Base-by-base conservation (phyloP, 1,140 invertebrate genomes). In the Leguminivora glycinivorella region DNA sequence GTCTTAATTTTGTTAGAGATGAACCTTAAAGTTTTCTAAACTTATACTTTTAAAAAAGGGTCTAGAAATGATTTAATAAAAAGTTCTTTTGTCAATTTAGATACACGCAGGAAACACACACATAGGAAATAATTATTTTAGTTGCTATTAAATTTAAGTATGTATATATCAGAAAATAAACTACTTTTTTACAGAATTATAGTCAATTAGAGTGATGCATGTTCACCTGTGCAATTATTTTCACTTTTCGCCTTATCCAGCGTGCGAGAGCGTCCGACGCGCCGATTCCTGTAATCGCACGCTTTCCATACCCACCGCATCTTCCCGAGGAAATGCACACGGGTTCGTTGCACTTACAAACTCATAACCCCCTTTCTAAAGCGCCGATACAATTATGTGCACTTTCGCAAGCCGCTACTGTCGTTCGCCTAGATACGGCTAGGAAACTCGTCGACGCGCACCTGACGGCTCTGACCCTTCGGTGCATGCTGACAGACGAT, bases 301-400 rank as follows among this genome's bases (percentile, higher is more conserved):
- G 89, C 87, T 90, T 90, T 90, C 88, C 87, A 89, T 83, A 56
- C 74, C 71, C 78, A 73, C 72, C 81, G 82, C 87, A 88, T 91
- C 87, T 89, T 89, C 89, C 87, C 85, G 85, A 83, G 86, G 81
- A 91, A 89, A 87, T 84, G 84, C 85, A 85, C 76, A 84, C 85
- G 87, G 83, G 89, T 88, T 91, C 89, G 85, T 85, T 89, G 89
- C 87, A 89, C 89, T 89, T 83, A 87, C 89, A 88, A 91, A 91
- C 89, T 91, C 89, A 88, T 91, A 91, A 91, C 88, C 89, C 89
- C 87, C 89, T 91, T 90, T 90, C 89, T 89, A 89, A 91, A 90
- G 89, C 87, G 82, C 83, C 88, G 89, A 91, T 91, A 87, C 89
- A 91, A 91, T 91, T 91, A 91, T 89, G 86, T 89, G 89, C 87